These are phyloP conservation scores for Leptarthrus brevirostris DNA, from an alignment of 2,888 invertebrate genomes.

Conservation along the genomic window DNA sequence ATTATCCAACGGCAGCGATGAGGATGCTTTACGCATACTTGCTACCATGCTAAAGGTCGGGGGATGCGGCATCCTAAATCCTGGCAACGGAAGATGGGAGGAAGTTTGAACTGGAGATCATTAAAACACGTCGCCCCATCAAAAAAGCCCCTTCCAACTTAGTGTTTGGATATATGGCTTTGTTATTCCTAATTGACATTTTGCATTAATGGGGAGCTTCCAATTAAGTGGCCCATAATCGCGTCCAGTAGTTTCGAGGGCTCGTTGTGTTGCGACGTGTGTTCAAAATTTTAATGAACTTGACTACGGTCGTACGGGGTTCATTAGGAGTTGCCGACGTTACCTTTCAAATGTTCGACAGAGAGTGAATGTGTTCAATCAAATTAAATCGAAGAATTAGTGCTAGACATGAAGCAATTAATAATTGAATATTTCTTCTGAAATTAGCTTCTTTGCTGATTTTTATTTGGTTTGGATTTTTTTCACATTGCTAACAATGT, in stretches of 20 bases:
- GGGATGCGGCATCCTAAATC: slow-evolving; percentile 52
- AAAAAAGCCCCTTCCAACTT: slow-evolving; percentile 52
- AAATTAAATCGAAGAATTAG: slow-evolving; percentile 19
- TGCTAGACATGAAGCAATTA: neutral
- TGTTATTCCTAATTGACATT: slow-evolving; percentile 59
- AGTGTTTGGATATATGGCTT: slow-evolving; percentile 58
- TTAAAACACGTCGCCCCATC: slow-evolving; percentile 53
- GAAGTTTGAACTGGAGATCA: slow-evolving; percentile 50
- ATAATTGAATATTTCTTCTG: slow-evolving; percentile 10
- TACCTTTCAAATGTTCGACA: slow-evolving; percentile 25
- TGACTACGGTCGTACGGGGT: neutral
- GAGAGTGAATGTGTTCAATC: neutral
- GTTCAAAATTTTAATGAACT: slow-evolving; percentile 59
- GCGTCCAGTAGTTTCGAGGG: slow-evolving; percentile 33
- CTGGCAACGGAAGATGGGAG: slow-evolving; percentile 48
- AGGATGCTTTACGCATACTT: slow-evolving; percentile 49
- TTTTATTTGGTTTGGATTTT: too few relatives aligned
- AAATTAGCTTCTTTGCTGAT: too few relatives aligned
- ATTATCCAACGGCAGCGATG: slow-evolving; percentile 46
- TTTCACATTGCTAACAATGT: too few relatives aligned
- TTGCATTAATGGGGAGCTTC: slow-evolving; percentile 57
- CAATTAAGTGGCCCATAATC: slow-evolving; percentile 56
- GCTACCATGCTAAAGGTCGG: slow-evolving; percentile 44
- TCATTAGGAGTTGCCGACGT: neutral
- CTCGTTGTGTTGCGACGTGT: slow-evolving; percentile 54